phyloP scores from a whole-genome alignment of 2,888 invertebrate species.

The Scelioninae gen. 2 region DNA sequence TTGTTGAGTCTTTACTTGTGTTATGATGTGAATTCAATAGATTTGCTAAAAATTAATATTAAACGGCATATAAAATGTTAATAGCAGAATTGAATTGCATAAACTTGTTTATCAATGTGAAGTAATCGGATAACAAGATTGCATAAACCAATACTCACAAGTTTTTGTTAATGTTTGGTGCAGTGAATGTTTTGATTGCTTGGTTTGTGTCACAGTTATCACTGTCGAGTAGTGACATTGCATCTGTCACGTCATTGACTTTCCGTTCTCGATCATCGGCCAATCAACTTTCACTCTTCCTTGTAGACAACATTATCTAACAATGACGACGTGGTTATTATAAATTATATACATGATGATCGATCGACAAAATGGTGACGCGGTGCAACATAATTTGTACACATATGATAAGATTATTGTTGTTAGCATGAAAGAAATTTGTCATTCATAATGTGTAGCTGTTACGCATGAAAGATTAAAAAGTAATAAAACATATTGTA shows the following conservation, averaged over 20 bases:
- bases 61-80: no score
- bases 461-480: background rate
- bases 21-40: no score
- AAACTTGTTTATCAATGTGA: no score
- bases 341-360: constrained; percentile 54
- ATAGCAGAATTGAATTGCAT: no score
- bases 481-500: no score
- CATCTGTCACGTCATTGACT: constrained; percentile 54
- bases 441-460: constrained; percentile 20
- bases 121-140: no score
- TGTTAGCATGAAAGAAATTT: constrained; percentile 30
- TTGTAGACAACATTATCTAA: constrained; percentile 57
- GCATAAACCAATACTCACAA: no score
- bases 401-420: constrained; percentile 31
- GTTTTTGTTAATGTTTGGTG: background rate
- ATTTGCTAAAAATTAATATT: no score
- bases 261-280: constrained; percentile 59
- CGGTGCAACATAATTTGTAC: constrained; percentile 45
- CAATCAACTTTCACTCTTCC: constrained; percentile 61
- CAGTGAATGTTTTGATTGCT: constrained; percentile 31
- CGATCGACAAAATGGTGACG: constrained; percentile 44
- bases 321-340: constrained; percentile 57
- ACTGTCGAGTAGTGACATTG: constrained; percentile 50
- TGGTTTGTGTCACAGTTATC: constrained; percentile 49
- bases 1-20: no score